Evolutionary conservation across 2,113 vertebrate species (phyloP), one percentile per base, ranked within the genome.

Genomic region (Ailurus styani): DNA sequence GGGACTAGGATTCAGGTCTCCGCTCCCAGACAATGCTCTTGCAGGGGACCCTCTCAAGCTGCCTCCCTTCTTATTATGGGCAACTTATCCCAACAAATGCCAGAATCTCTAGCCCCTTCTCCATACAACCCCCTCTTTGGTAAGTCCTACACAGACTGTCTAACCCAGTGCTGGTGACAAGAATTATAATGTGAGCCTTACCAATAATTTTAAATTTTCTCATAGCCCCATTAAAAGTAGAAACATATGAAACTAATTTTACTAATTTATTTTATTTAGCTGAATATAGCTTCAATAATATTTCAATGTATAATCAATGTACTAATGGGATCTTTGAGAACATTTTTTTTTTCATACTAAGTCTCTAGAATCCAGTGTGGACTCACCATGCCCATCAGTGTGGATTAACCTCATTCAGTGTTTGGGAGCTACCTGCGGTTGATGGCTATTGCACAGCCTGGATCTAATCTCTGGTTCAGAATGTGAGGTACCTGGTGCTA

Each of bases 361-460:
- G 25, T 29, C 75, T 79, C 77, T 18, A 57, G 73, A 87, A 42
- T 25, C 75, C 20, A 45, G 11, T 25, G 23, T 15, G 17, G 42
- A 40, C 1, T 15, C 21, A 21, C 3, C 37, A 3, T 0, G 17
- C 34, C n/a, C 4, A 37, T 84, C 66, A 77, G 23, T 87, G 54
- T 31, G 75, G 45, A 79, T 14, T 9, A 12, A 75, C 13, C 17
- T 4, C 34, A 42, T 7, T 62, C 42, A 18, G 47, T 0, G 11
- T 12, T 54, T 10, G 29, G 29, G 6, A 40, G 52, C 52, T 3
- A 4, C 6, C 18, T 34, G 23, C 12, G 2, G 57, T 5, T 4
- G 3, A 18, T n/a, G 37, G 7, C n/a, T 27, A 9, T 3, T 40
- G 18, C 4, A 37, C 7, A 4, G 1, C 0, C 0, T 1, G 4